Conservation (phyloP, 2,797 vertebrate species). For the Chromis chromis region DNA sequence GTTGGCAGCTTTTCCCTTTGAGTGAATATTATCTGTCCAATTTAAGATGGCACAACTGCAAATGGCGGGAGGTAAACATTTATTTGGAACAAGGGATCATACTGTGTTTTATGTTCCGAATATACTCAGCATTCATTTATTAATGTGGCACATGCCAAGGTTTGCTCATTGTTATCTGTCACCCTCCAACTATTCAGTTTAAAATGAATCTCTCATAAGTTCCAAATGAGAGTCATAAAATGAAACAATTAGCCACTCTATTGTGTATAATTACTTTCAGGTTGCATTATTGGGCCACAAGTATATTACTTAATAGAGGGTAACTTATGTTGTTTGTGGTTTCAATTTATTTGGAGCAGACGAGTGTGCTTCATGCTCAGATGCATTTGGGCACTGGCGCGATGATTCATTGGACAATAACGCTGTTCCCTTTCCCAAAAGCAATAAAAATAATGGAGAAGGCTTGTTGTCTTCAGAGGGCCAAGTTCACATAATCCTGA, state of each 20-base stretch:
- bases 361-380: slow-evolving; percentile 38
- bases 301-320: slow-evolving; percentile 52
- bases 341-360: slow-evolving; percentile 55
- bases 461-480: slow-evolving; percentile 31
- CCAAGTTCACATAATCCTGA: slow-evolving; percentile 17
- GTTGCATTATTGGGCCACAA: slow-evolving; percentile 26
- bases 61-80: neutral
- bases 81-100: neutral
- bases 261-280: slow-evolving; percentile 62
- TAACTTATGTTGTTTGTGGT: slow-evolving; percentile 59
- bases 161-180: slow-evolving; percentile 39
- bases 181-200: slow-evolving; percentile 31
- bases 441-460: slow-evolving; percentile 56
- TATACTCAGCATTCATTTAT: neutral
- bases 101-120: slow-evolving; percentile 12
- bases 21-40: neutral
- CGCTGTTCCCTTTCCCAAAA: slow-evolving; percentile 29
- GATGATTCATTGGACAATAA: slow-evolving; percentile 57
- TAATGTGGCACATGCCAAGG: slow-evolving; percentile 41
- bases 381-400: slow-evolving; percentile 15
- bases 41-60: neutral
- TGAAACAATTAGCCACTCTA: slow-evolving; percentile 59
- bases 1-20: neutral
- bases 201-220: slow-evolving; percentile 47
- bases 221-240: slow-evolving; percentile 53